These are phyloP conservation scores for Caenorhabditis auriculariae DNA, from an alignment of 2,888 invertebrate genomes.

Conservation along the genomic window DNA sequence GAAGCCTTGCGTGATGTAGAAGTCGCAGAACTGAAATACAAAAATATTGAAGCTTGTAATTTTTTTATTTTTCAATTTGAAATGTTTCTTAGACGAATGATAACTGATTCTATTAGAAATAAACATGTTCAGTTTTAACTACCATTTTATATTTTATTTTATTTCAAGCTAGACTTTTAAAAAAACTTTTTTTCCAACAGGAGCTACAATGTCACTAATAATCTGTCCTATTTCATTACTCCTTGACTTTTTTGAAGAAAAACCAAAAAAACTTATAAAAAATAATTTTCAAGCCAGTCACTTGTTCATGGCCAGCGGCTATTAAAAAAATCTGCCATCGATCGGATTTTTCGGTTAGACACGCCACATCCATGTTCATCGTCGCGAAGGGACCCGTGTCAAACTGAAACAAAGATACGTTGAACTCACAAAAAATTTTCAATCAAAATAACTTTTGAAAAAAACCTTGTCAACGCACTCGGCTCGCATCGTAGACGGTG, in stretches of 20 bases:
- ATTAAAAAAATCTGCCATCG: constrained; percentile 43
- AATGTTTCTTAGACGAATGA: no score
- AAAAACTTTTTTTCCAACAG: no score
- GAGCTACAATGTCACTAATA: no score
- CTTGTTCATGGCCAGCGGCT: constrained; percentile 59
- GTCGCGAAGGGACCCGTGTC: constrained; percentile 50
- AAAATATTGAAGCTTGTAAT: not conserved
- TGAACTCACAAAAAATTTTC: not conserved
- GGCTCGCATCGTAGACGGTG: constrained; percentile 4
- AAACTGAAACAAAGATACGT: constrained; percentile 25
- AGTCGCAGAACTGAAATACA: constrained; percentile 38
- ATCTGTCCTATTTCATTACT: no score
- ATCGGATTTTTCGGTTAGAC: constrained; percentile 11
- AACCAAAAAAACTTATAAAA: no score
- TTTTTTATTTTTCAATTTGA: not conserved
- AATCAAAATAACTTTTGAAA: not conserved
- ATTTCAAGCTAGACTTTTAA: no score
- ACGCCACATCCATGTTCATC: constrained; percentile 61
- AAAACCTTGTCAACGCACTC: constrained; percentile 21
- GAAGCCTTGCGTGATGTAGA: constrained; percentile 50
- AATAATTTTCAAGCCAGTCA: no score
- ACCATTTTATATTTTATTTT: no score
- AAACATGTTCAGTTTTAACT: no score
- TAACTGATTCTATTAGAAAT: no score
- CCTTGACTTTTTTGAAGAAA: no score